A percentile compares a stretch with the other conserved stretches of the same genome.
These are phyloP conservation scores for Uropsilus gracilis DNA, from an alignment of 2,113 vertebrate genomes.

Conservation along the genomic window DNA sequence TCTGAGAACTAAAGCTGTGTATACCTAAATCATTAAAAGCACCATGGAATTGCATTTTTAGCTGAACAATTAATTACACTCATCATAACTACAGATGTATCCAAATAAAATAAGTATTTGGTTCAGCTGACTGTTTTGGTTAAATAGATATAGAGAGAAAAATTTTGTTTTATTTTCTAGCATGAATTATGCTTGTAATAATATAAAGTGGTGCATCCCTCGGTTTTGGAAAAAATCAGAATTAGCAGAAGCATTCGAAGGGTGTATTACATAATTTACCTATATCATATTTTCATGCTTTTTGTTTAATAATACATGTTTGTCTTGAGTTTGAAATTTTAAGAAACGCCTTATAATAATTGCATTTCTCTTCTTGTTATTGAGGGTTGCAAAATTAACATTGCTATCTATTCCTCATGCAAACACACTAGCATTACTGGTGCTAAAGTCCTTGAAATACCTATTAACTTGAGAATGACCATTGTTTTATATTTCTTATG, in stretches of 20 bases:
- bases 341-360: background rate
- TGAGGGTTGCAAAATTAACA: background rate
- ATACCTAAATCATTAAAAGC: constrained; percentile 87
- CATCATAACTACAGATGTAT: constrained; percentile 84
- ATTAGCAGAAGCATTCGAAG: constrained; percentile 43
- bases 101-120: constrained; percentile 81
- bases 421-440: background rate
- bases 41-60: constrained; percentile 85
- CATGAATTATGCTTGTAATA: constrained; percentile 43
- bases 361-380: constrained; percentile 20
- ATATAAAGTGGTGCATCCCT: background rate
- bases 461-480: background rate
- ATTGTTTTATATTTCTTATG: constrained; percentile 2
- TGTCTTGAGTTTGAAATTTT: constrained; percentile 62
- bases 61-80: constrained; percentile 86
- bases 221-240: constrained; percentile 48
- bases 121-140: constrained; percentile 77
- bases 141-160: constrained; percentile 66
- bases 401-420: background rate
- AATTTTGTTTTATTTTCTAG: constrained; percentile 59
- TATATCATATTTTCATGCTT: constrained; percentile 18
- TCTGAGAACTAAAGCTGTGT: constrained; percentile 86
- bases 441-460: background rate
- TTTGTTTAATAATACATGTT: constrained; percentile 58
- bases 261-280: background rate